These are phyloP conservation scores for Ernsta delagoae DNA, from an alignment of 2,888 invertebrate species.

Conservation along the genomic window DNA sequence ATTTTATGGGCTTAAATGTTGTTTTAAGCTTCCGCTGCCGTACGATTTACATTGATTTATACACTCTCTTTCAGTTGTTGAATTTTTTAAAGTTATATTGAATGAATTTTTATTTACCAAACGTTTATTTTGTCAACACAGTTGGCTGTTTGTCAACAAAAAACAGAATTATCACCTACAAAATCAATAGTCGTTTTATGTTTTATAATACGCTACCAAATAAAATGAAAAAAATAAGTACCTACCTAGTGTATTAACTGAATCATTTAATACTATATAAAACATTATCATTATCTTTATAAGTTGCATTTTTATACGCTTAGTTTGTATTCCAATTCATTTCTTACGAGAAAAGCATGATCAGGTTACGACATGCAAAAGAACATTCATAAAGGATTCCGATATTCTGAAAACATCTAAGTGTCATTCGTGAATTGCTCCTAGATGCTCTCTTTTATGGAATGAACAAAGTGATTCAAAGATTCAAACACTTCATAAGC, in stretches of 20 bases:
- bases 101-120: neutral
- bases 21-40: conserved; percentile 33
- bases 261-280: too few species aligned
- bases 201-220: too few species aligned
- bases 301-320: neutral
- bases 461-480: conserved; percentile 37
- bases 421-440: conserved; percentile 14
- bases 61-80: conserved; percentile 24
- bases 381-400: neutral
- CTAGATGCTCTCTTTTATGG: conserved; percentile 30
- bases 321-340: neutral
- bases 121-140: conserved; percentile 4
- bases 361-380: neutral
- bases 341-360: neutral
- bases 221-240: too few species aligned
- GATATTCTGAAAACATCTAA: conserved; percentile 18
- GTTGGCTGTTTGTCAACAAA: too few species aligned
- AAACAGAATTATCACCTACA: too few species aligned
- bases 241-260: too few species aligned
- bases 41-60: conserved; percentile 31
- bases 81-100: neutral
- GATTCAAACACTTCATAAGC: conserved; percentile 37
- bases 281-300: neutral
- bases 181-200: too few species aligned
- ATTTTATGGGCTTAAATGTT: conserved; percentile 35